These are phyloP conservation scores for Agapetus fuscipes DNA, from an alignment of 2,888 invertebrate genomes.

Conservation along the genomic window DNA sequence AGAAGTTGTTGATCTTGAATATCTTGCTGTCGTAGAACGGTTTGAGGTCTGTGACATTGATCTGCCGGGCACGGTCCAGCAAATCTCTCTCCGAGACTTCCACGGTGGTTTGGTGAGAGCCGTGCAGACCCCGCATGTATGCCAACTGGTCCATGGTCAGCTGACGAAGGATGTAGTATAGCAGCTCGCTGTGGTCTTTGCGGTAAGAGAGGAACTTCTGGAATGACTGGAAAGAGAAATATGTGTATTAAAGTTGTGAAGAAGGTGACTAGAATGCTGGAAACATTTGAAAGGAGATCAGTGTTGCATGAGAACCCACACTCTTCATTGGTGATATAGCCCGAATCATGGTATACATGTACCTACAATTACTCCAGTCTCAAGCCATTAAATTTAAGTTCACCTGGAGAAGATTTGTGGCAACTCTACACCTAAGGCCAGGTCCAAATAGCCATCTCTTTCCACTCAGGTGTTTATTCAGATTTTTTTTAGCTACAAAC, in stretches of 20 bases:
- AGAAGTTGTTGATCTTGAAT: conserved; percentile 81
- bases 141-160: conserved; percentile 84
- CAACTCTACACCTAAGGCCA: too few relatives aligned
- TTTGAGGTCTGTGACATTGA: conserved; percentile 80
- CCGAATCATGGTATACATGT: too few relatives aligned
- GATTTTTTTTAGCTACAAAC: too few relatives aligned
- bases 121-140: conserved; percentile 63
- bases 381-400: too few relatives aligned
- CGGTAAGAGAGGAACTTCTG: conserved; percentile 87
- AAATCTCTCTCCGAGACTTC: conserved; percentile 71
- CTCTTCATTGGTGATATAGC: too few relatives aligned
- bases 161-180: conserved; percentile 91
- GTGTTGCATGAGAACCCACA: too few relatives aligned
- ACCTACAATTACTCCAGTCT: too few relatives aligned
- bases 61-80: conserved; percentile 71
- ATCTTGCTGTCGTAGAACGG: conserved; percentile 87
- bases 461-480: too few relatives aligned
- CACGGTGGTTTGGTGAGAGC: conserved; percentile 58
- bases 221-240: conserved; percentile 63
- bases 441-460: too few relatives aligned
- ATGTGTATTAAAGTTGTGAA: background rate
- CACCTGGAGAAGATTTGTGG: too few relatives aligned
- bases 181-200: conserved; percentile 90
- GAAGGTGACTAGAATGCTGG: too few relatives aligned
- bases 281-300: too few relatives aligned